A percentile compares a stretch with the other conserved stretches of the same genome.
phyloP scores from a whole-genome alignment of 2,888 invertebrate species.

The Perizoma affinitatum region DNA sequence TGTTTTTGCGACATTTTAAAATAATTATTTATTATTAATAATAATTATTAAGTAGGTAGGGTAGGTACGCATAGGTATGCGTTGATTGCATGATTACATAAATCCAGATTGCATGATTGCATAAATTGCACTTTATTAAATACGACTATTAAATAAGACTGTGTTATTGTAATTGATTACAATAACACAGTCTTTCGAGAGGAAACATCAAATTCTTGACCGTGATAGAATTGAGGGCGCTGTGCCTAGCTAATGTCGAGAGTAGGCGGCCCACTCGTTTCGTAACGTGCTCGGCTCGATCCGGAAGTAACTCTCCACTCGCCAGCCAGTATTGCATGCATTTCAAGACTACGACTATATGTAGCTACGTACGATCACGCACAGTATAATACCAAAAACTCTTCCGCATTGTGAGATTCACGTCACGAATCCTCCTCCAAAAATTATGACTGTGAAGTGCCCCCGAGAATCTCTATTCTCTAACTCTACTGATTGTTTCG shows the following conservation, averaged over 20 bases:
- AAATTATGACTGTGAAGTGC: too few species aligned
- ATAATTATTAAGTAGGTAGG: too few species aligned
- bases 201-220: constrained; percentile 23
- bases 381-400: constrained; percentile 31
- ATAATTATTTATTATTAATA: too few species aligned
- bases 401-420: constrained; percentile 32
- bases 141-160: too few species aligned
- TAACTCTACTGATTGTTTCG: too few species aligned
- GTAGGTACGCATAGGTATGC: too few species aligned
- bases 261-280: constrained; percentile 17
- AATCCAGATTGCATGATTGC: too few species aligned
- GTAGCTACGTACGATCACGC: constrained; percentile 30
- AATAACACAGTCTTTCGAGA: constrained; percentile 4
- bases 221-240: constrained; percentile 27
- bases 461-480: too few species aligned
- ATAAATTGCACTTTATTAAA: too few species aligned
- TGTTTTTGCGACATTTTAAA: too few species aligned
- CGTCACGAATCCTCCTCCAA: too few species aligned
- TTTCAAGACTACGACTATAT: constrained; percentile 15
- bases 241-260: constrained; percentile 2
- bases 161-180: background rate
- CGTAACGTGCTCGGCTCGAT: constrained; percentile 19
- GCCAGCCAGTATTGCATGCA: constrained; percentile 29
- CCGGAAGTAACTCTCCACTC: constrained; percentile 36
- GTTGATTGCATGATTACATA: too few species aligned